Evolutionary conservation across 2,888 invertebrate species (phyloP).

Genomic region (Tipula lateralis): DNA sequence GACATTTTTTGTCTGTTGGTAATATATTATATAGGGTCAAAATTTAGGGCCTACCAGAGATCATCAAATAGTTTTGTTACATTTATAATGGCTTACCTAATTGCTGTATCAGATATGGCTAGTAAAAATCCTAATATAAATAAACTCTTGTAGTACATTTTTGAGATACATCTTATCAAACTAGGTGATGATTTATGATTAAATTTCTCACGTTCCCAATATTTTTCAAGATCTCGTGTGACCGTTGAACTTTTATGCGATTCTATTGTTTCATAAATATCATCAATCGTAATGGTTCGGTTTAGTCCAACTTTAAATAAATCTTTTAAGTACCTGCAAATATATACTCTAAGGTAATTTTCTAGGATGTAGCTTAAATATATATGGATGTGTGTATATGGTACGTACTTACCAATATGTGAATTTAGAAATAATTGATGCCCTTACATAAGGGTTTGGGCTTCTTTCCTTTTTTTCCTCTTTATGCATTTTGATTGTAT

Average conservation of each 20-base stretch:
- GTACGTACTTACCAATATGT: constrained; percentile 64
- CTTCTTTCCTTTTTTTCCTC: constrained; percentile 51
- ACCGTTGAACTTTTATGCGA: constrained; percentile 52
- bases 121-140: constrained; percentile 42
- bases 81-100: constrained; percentile 40
- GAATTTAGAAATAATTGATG: constrained; percentile 59
- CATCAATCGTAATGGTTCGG: constrained; percentile 52
- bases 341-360: constrained; percentile 42
- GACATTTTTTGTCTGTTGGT: too few species aligned
- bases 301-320: constrained; percentile 52
- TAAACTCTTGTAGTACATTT: constrained; percentile 49
- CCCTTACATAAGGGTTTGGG: constrained; percentile 59
- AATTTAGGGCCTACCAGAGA: too few species aligned
- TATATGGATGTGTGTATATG: not conserved
- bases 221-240: constrained; percentile 47
- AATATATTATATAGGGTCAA: too few species aligned
- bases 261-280: constrained; percentile 54
- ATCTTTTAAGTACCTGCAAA: constrained; percentile 49
- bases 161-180: constrained; percentile 47
- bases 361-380: not conserved
- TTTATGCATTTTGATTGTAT: constrained; percentile 35
- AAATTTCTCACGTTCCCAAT: constrained; percentile 48
- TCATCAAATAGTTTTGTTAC: too few species aligned
- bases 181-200: constrained; percentile 48
- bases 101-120: constrained; percentile 42